Base-by-base conservation (phyloP, 2,888 invertebrate genomes). In the Phyto melanocephala region DNA sequence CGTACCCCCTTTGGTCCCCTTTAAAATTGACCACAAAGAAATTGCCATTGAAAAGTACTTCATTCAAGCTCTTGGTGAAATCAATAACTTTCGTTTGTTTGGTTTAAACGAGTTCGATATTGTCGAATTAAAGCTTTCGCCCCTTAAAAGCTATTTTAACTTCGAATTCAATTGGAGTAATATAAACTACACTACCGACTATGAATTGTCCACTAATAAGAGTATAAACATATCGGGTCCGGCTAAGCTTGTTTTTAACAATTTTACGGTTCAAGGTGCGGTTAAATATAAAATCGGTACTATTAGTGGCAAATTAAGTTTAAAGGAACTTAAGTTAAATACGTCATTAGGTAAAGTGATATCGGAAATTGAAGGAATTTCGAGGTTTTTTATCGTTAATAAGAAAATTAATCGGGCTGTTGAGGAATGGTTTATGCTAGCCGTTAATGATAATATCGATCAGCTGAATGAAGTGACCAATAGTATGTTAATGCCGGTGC, bases 391-490 rank as follows among this genome's bases (percentile, higher is more conserved):
- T 33, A 86, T 88, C 17, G 40, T 89, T 54, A 90, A 90, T 56
- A 82, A 84, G 4, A 88, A 88, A 72, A 37, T 89, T 4, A 90
- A 90, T 76, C 86, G 89, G 24, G 47, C 90, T 15, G 68, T 90
- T 65, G 90, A 88, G 81, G 90, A 90, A 74, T 86, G 87, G 72
- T 83, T 90, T 52, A 74, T 79, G 58, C 33, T 90, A 33, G 81
- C 85, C 3, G 75, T 90, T 45, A 90, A 90, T 74, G 90, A 90
- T 17, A 90, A 89, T 78, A 87, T 88, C 17, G 86, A 88, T 0
- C 80, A 85, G 11, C 76, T 88, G 1, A 86, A 88, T 6, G 40
- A 85, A 0, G 83, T 85, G 24, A 81, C 87, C n/a, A 85, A 88
- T 71, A 65, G 50, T 13, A n/a, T 67, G 0, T 75, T 84, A 17